Conservation (phyloP, 37 sponge, comb jelly and placozoan genomes). For the Corticium candelabrum region DNA sequence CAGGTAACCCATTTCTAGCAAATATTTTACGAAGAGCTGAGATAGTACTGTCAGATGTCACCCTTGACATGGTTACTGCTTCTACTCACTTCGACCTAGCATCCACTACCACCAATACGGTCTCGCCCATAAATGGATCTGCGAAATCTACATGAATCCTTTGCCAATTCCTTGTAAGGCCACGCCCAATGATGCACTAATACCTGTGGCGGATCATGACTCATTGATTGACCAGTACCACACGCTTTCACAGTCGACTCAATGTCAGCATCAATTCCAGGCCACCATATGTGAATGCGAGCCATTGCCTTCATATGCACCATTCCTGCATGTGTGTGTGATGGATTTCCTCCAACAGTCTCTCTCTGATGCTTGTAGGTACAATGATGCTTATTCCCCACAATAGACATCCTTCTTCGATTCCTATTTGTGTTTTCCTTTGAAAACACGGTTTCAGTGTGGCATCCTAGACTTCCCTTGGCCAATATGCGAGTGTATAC, state of each 20-base stretch:
- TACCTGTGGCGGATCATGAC: not conserved
- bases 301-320: not conserved
- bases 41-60: conserved; percentile 6
- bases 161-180: not conserved
- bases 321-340: not conserved
- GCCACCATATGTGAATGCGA: not conserved
- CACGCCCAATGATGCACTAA: conserved; percentile 14
- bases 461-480: not conserved
- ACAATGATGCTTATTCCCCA: not conserved
- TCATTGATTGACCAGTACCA: not conserved
- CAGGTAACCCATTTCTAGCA: conserved; percentile 7
- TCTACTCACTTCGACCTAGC: conserved; percentile 14
- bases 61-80: not conserved
- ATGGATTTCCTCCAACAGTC: not conserved
- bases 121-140: not conserved
- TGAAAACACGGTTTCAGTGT: not conserved
- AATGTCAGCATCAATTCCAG: not conserved
- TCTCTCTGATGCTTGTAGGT: not conserved
- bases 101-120: not conserved
- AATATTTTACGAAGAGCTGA: conserved; percentile 6
- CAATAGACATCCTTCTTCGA: not conserved
- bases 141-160: not conserved
- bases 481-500: not conserved
- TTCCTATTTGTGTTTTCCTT: not conserved
- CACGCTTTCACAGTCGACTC: not conserved